Conservation (phyloP, 2,888 invertebrate species). For the Chydorus sphaericus region DNA sequence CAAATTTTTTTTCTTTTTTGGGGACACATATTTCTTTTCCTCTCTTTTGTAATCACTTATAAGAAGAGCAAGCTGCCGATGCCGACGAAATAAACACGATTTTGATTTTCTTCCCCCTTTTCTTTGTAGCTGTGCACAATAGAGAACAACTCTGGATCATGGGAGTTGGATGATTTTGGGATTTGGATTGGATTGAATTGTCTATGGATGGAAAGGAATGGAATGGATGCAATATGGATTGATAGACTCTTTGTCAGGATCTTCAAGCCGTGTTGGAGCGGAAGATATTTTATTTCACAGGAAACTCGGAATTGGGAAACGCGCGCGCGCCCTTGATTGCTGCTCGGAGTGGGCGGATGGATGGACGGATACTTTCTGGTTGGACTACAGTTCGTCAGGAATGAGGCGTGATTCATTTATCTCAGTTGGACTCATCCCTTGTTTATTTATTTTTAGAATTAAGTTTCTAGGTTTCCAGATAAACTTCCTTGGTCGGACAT, state of each 20-base stretch:
- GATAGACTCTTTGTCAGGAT: slow-evolving; percentile 5
- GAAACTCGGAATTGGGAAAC: too few relatives aligned
- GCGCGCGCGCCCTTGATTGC: not conserved
- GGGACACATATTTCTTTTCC: not conserved
- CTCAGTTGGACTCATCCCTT: too few relatives aligned
- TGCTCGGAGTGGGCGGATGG: not conserved
- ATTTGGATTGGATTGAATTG: slow-evolving; percentile 9
- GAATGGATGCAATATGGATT: slow-evolving; percentile 3
- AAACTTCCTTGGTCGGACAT: too few relatives aligned
- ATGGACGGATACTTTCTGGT: not conserved
- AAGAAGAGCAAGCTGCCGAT: too few relatives aligned
- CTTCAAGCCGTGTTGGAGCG: not conserved
- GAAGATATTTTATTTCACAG: too few relatives aligned
- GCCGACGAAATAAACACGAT: slow-evolving; percentile 6
- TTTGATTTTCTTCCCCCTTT: slow-evolving; percentile 9
- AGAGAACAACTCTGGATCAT: slow-evolving; percentile 9
- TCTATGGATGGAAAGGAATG: slow-evolving; percentile 1
- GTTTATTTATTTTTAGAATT: too few relatives aligned
- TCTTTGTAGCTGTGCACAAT: slow-evolving; percentile 10
- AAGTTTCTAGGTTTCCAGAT: too few relatives aligned
- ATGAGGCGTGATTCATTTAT: too few relatives aligned
- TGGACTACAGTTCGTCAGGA: too few relatives aligned
- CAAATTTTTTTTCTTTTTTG: not conserved
- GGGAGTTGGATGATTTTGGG: slow-evolving; percentile 6
- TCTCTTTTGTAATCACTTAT: slow-evolving; percentile 3